phyloP scores from a whole-genome alignment of 2,888 invertebrate genomes.

The Torymus tubicola region DNA sequence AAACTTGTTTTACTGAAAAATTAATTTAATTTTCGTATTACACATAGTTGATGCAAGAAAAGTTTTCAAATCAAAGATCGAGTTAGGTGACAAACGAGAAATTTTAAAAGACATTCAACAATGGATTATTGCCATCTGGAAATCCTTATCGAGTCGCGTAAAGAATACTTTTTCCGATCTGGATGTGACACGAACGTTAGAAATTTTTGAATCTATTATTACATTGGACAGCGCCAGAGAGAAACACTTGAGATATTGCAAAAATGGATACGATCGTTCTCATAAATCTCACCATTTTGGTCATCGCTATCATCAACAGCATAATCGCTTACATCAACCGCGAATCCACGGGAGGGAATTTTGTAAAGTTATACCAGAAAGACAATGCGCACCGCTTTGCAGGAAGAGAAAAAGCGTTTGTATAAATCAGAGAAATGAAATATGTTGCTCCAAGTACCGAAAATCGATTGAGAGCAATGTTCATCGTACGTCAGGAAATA shows the following conservation, averaged over 20 bases:
- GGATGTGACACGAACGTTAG: background rate
- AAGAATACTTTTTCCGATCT: constrained; percentile 31
- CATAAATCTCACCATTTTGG: background rate
- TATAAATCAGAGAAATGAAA: background rate
- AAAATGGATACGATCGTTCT: background rate
- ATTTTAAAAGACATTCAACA: background rate
- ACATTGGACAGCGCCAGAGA: constrained; percentile 20
- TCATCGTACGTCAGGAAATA: background rate
- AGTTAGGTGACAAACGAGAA: background rate
- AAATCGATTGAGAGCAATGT: background rate
- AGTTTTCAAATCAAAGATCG: background rate
- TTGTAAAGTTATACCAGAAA: background rate
- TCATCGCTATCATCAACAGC: background rate
- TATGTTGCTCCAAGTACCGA: background rate
- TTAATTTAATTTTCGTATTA: background rate
- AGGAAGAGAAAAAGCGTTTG: background rate
- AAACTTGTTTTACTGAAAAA: background rate
- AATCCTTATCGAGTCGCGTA: background rate
- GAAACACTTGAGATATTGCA: background rate
- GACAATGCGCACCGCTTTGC: background rate
- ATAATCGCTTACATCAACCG: background rate
- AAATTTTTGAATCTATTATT: constrained; percentile 39
- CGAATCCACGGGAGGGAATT: background rate
- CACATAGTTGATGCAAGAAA: constrained; percentile 1
- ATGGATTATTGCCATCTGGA: constrained; percentile 6